Evolutionary conservation across 92 coral and sea anemone species (phyloP).

Genomic region (Meandrina meandrites): DNA sequence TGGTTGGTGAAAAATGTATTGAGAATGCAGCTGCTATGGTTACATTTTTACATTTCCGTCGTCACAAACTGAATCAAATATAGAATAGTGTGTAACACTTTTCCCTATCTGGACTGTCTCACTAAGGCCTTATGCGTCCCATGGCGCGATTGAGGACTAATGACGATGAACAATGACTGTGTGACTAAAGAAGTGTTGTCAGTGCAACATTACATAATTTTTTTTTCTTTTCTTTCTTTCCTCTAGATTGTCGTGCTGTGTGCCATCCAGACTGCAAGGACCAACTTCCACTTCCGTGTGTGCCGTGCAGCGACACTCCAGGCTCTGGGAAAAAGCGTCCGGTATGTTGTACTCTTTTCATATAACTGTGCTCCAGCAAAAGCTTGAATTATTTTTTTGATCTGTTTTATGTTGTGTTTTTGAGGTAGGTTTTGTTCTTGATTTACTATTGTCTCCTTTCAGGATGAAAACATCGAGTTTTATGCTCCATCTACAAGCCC

Average conservation of each 20-base stretch:
- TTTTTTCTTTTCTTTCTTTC: not conserved
- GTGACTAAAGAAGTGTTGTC: not conserved
- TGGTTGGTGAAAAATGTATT: no score
- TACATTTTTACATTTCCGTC: no score
- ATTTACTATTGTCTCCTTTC: not conserved
- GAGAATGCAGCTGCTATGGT: no score
- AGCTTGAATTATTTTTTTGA: no score
- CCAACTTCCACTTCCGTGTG: constrained; percentile 83
- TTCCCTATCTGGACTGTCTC: no score
- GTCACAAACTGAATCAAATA: no score
- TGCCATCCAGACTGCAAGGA: constrained; percentile 97
- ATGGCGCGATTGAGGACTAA: no score
- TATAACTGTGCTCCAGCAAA: no score
- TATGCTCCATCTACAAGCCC: constrained; percentile 91
- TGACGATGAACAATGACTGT: not conserved
- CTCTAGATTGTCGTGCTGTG: constrained; percentile 88
- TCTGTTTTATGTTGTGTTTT: no score
- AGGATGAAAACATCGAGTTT: constrained; percentile 95
- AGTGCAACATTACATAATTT: not conserved
- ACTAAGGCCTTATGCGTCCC: no score
- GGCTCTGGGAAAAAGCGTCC: constrained; percentile 78
- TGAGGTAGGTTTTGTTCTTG: not conserved
- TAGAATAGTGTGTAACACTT: no score
- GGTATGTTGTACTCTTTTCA: constrained; percentile 41
- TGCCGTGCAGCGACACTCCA: constrained; percentile 87